Evolutionary conservation across 1,140 invertebrate species (phyloP).

Genomic region (Cherax quadricarinatus): DNA sequence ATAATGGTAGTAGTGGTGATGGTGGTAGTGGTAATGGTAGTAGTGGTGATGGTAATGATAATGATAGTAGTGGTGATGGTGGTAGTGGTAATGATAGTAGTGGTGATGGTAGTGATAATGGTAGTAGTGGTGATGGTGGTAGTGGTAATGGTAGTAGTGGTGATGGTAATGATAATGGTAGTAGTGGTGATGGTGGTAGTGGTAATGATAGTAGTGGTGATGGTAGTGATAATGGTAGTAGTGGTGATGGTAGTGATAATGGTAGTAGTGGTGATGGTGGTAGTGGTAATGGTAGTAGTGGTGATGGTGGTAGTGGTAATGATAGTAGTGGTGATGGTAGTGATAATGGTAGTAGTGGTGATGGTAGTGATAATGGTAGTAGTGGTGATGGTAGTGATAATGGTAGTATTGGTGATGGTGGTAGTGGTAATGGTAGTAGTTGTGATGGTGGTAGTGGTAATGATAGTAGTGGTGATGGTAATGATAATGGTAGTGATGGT

Average conservation of each 20-base stretch:
- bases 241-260: not conserved
- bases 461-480: not conserved
- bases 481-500: no score
- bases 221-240: not conserved
- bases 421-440: not conserved
- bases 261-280: not conserved
- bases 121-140: not conserved
- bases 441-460: not conserved
- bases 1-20: not conserved
- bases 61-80: not conserved
- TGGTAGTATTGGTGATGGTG: not conserved
- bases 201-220: not conserved
- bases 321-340: not conserved
- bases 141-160: not conserved
- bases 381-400: not conserved
- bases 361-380: not conserved
- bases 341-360: not conserved
- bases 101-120: not conserved
- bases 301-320: not conserved
- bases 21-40: not conserved
- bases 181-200: not conserved
- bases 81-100: not conserved
- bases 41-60: not conserved
- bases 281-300: not conserved
- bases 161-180: not conserved